Evolutionary conservation across 2,888 invertebrate species (phyloP), one percentile per base, ranked within the genome.

Genomic region (Cerceris ruficornis): DNA sequence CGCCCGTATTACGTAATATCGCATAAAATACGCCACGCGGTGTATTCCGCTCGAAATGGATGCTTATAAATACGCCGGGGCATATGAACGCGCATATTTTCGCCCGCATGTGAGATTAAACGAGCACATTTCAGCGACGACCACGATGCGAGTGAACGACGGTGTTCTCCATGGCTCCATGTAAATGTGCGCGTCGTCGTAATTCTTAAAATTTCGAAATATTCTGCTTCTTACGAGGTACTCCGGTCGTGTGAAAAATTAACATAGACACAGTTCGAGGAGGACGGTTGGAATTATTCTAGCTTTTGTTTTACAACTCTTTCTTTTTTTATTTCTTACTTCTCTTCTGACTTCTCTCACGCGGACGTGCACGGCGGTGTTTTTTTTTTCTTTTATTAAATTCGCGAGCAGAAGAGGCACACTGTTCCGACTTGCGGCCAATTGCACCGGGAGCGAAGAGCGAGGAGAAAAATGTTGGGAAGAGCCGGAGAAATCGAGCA

Each of bases 201-300:
- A 13, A 72, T 17, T 75, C 65, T 66, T 66, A 75, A n/a, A 75
- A 75, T 75, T 75, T 57, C 52, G 39, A 60, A 28, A 59, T 75
- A 75, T 75, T 72, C 64, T 57, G n/a, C n/a, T n/a, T 4, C 28
- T 28, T 28, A 28, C 28, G 28, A 28, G 28, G 28, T 28, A 28
- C 28, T 28, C 28, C 28, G 28, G 28, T 28, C 28, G 28, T 28
- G 28, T 28, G 28, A 28, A 28, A 28, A 28, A 28, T 28, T 28
- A 28, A 28, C 28, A 4, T 28, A 28, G 28, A n/a, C n/a, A n/a
- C n/a, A 28, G 28, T 28, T 28, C 28, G 28, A 4, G 28, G 2
- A 28, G 28, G 28, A 28, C 28, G 28, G 28, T 28, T 28, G 28
- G 28, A 28, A 28, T 28, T 28, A 28, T 28, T 28, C 28, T 28